Evolutionary conservation across 1,140 invertebrate genomes (phyloP).

Genomic region (Pteromalus puparum): DNA sequence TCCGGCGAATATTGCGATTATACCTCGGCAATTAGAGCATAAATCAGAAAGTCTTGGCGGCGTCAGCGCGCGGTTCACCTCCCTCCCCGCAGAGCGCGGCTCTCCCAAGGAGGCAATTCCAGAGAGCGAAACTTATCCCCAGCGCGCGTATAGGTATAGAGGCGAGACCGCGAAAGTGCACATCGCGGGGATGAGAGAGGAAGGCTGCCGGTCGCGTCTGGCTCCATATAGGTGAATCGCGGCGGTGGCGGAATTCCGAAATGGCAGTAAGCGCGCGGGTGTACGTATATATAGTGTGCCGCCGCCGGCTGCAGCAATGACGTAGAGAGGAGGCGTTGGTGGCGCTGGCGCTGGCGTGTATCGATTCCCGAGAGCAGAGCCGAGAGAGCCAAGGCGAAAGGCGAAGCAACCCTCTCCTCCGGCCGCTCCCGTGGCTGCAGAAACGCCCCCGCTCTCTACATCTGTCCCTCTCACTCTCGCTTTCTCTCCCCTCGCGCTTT

Average conservation of each 20-base stretch:
- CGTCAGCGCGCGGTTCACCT: constrained; percentile 9
- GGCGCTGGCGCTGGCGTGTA: constrained; percentile 51
- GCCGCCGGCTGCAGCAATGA: constrained; percentile 37
- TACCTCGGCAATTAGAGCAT: constrained; percentile 34
- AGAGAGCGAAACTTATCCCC: constrained; percentile 34
- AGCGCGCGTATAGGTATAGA: background rate
- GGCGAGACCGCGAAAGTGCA: constrained; percentile 40
- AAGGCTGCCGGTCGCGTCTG: constrained; percentile 71
- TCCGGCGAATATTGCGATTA: constrained; percentile 6
- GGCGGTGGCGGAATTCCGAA: constrained; percentile 19
- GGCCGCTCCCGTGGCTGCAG: constrained; percentile 53
- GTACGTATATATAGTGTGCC: background rate
- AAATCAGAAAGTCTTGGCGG: constrained; percentile 32
- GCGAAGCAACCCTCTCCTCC: constrained; percentile 57
- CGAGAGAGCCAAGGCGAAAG: constrained; percentile 56
- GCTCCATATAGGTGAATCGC: constrained; percentile 60
- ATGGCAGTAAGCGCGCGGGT: constrained; percentile 22
- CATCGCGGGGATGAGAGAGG: constrained; percentile 53
- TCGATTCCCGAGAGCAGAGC: constrained; percentile 61
- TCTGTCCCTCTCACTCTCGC: constrained; percentile 45
- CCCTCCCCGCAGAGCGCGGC: background rate
- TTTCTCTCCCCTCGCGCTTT: constrained; percentile 50
- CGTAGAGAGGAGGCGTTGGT: constrained; percentile 36
- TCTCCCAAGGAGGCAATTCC: constrained; percentile 37
- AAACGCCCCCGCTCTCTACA: constrained; percentile 53